Percentiles rank a stretch among this genome's conserved stretches.
Conservation (phyloP, 2,113 vertebrate genomes). For the Tragulus kanchil region DNA sequence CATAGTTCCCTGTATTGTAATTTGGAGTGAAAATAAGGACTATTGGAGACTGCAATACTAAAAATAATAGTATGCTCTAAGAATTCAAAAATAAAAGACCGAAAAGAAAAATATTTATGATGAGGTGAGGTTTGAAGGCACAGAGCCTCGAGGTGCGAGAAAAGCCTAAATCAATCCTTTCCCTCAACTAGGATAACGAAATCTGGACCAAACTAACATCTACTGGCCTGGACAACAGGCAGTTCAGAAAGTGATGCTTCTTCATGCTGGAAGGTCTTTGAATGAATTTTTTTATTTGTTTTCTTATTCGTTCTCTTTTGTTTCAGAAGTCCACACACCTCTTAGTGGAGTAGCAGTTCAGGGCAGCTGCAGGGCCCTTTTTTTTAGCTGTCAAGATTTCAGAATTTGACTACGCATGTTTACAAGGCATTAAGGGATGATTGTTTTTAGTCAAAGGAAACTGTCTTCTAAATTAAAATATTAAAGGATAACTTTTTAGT, state of each 20-base stretch:
- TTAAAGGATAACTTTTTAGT: neutral
- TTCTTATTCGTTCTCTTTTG: neutral
- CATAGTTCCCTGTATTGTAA: conserved; percentile 83
- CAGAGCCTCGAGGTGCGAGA: neutral
- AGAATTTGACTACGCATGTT: neutral
- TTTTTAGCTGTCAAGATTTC: neutral
- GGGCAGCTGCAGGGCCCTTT: neutral
- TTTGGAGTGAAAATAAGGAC: conserved; percentile 84
- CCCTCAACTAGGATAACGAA: neutral
- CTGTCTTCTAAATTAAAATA: neutral
- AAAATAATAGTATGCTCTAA: conserved; percentile 68
- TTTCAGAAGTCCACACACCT: neutral
- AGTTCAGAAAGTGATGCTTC: neutral
- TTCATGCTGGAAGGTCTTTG: neutral
- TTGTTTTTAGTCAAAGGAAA: neutral
- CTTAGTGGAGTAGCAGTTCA: too few species aligned
- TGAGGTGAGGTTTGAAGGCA: conserved; percentile 31
- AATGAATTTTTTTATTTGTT: neutral
- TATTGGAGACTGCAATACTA: conserved; percentile 72
- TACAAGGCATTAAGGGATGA: neutral
- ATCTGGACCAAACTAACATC: neutral
- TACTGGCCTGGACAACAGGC: neutral
- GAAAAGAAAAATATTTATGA: neutral
- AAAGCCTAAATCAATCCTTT: neutral
- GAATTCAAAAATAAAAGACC: conserved; percentile 41